Evolutionary conservation across 2,113 vertebrate species (phyloP).

Genomic region (Elachura formosa): DNA sequence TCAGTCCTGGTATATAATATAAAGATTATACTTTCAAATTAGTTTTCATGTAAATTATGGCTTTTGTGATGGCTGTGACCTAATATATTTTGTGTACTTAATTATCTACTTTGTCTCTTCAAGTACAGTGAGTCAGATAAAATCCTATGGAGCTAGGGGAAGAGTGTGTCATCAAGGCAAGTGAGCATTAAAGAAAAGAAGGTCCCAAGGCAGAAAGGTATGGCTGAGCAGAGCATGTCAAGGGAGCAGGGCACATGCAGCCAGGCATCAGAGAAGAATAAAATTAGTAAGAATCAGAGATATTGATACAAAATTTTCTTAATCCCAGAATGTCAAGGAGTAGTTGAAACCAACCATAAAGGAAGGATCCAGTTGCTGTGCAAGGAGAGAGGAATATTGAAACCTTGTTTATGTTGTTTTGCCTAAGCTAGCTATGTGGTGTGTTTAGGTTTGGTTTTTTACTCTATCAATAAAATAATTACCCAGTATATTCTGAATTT

Average conservation of each 20-base stretch:
- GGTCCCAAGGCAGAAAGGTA: neutral
- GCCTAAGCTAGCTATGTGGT: neutral
- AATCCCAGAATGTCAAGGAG: neutral
- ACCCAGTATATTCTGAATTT: neutral
- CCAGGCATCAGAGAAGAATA: neutral
- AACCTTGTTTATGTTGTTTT: neutral
- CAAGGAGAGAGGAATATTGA: neutral
- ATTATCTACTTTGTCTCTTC: neutral
- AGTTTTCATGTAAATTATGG: neutral
- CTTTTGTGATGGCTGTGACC: neutral
- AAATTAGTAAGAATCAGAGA: neutral
- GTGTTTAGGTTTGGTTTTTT: accelerated
- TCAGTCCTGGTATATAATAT: neutral
- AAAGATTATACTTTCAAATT: neutral
- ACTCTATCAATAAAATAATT: neutral
- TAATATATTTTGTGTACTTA: neutral
- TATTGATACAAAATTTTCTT: neutral
- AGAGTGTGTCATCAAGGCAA: neutral
- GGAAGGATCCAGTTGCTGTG: neutral
- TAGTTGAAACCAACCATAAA: neutral
- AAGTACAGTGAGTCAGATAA: neutral
- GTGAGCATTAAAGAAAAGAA: neutral
- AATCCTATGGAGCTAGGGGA: neutral
- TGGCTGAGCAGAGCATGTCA: neutral
- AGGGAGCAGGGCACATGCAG: neutral